Evolutionary conservation across 2,888 invertebrate genomes (phyloP).

Genomic region (Erpobdella octoculata): DNA sequence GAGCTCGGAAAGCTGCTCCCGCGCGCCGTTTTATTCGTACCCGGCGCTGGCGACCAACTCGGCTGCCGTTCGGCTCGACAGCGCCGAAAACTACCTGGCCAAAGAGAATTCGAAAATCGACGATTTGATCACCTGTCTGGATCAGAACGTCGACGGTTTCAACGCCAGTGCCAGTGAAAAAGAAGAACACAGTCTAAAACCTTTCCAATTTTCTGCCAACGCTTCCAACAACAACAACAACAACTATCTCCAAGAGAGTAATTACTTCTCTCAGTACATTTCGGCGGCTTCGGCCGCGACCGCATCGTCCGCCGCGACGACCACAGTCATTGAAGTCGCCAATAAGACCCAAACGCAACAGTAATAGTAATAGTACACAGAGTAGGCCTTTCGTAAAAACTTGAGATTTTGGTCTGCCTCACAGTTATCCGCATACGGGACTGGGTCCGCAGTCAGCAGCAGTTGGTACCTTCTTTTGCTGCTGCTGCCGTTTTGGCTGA

Average conservation of each 20-base stretch:
- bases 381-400: too few species aligned
- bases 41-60: too few species aligned
- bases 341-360: too few species aligned
- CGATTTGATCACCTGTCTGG: background rate
- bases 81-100: background rate
- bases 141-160: background rate
- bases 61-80: background rate
- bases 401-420: too few species aligned
- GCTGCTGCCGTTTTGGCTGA: too few species aligned
- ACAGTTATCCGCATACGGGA: too few species aligned
- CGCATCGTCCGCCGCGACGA: background rate
- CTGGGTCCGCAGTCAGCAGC: too few species aligned
- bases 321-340: background rate
- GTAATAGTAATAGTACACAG: too few species aligned
- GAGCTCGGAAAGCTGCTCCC: too few species aligned
- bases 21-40: too few species aligned
- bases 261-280: background rate
- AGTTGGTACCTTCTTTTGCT: too few species aligned
- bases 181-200: background rate
- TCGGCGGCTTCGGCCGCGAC: background rate
- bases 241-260: constrained; percentile 12
- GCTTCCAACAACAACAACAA: constrained; percentile 21
- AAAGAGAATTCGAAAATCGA: background rate
- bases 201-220: background rate
- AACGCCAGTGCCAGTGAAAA: background rate